These are phyloP conservation scores for Ceratoteleas bidentatus DNA, from an alignment of 1,140 invertebrate species.

Conservation along the genomic window DNA sequence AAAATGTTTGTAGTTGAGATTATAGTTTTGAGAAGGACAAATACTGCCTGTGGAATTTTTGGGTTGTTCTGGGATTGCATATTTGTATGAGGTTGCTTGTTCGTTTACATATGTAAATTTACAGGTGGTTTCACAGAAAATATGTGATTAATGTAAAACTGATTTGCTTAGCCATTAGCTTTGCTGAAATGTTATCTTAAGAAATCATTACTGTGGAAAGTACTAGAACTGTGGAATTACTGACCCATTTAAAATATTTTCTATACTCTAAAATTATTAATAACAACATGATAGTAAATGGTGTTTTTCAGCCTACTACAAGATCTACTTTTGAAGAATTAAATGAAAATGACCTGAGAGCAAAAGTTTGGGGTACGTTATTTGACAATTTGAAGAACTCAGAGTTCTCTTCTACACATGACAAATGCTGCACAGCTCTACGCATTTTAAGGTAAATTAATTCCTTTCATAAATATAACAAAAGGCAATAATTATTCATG, in stretches of 20 bases:
- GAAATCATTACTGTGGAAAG: too few relatives aligned
- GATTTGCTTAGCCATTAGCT: too few relatives aligned
- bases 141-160: too few relatives aligned
- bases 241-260: too few relatives aligned
- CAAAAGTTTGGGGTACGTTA: slow-evolving; percentile 82
- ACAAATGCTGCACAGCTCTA: slow-evolving; percentile 81
- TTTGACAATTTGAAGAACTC: slow-evolving; percentile 80
- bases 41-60: background rate
- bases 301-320: slow-evolving; percentile 79
- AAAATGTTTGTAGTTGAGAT: background rate
- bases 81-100: too few relatives aligned
- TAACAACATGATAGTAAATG: too few relatives aligned
- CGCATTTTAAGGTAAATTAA: slow-evolving; percentile 82
- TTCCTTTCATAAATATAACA: background rate
- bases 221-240: too few relatives aligned
- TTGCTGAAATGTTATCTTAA: too few relatives aligned
- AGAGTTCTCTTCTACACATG: slow-evolving; percentile 73
- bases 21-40: background rate
- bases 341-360: slow-evolving; percentile 78
- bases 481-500: background rate
- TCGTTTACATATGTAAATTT: too few relatives aligned
- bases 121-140: too few relatives aligned
- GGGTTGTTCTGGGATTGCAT: background rate
- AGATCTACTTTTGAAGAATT: slow-evolving; percentile 81
- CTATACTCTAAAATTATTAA: too few relatives aligned